phyloP scores from a whole-genome alignment of 1,140 invertebrate genomes.

The Formica exsecta region DNA sequence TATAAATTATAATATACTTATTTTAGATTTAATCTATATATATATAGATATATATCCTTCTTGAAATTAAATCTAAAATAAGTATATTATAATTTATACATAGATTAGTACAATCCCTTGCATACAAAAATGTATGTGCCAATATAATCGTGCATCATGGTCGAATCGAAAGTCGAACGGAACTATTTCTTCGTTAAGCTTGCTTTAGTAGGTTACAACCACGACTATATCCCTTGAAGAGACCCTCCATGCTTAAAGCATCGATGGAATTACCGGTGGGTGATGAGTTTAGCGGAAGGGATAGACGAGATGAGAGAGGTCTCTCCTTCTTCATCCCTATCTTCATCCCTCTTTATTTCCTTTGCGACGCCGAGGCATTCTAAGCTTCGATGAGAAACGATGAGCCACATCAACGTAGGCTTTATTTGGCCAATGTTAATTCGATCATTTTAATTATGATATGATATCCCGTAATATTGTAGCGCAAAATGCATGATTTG shows the following conservation, averaged over 20 bases:
- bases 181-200: conserved; percentile 53
- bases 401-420: conserved; percentile 43
- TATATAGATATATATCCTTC: no score
- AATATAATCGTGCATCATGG: not conserved
- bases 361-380: conserved; percentile 45
- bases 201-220: conserved; percentile 62
- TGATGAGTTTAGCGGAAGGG: conserved; percentile 82
- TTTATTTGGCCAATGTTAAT: conserved; percentile 69
- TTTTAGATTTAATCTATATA: no score
- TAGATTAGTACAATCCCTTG: not conserved
- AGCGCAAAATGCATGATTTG: not conserved
- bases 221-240: conserved; percentile 76
- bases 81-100: no score
- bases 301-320: conserved; percentile 79
- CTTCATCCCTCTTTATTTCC: conserved; percentile 56
- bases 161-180: conserved; percentile 13
- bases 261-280: conserved; percentile 83
- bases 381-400: conserved; percentile 41
- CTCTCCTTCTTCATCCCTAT: conserved; percentile 27
- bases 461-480: conserved; percentile 39
- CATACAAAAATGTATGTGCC: not conserved
- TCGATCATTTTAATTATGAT: conserved; percentile 77
- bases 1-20: not conserved
- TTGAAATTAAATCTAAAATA: no score
- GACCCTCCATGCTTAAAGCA: conserved; percentile 80